Base-by-base conservation (phyloP, 2,888 invertebrate genomes). In the Ceraclea dissimilis region DNA sequence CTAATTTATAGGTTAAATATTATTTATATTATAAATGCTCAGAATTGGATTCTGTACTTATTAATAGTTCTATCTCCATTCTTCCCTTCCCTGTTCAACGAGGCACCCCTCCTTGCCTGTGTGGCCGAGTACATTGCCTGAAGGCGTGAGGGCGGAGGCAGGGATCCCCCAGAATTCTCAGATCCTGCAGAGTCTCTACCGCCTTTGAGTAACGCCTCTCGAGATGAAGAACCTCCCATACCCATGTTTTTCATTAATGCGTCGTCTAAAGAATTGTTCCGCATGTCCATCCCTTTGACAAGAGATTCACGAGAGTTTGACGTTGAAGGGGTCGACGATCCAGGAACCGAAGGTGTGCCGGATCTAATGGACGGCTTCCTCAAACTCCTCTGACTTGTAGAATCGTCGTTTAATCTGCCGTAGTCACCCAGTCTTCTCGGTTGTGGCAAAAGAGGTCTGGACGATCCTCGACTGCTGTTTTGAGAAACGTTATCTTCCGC, bases 11-110 rank as follows among this genome's bases (percentile, higher is more conserved):
- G n/a, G n/a, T n/a, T n/a, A n/a, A n/a, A n/a, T n/a, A n/a, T n/a
- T n/a, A n/a, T n/a, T n/a, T n/a, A n/a, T 26, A 26, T 6, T 26
- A 6, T 46, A 19, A 10, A 46, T 19, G 46, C n/a, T 69, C 75
- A 88, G 70, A 88, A 88, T 67, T 87, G 87, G 67, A 88, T 87
- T 59, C 86, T 80, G 68, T 86, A 88, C 69, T 86, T 86, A 67
- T 82, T 84, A 21, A 82, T 80, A 57, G 81, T 70, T 43, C 80
- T 78, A 59, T 71, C 71, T 46, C 67, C 67, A 53, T 68, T 67
- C 63, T 73, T 73, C 58, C 69, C 68, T 55, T 83, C 83, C 64
- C 82, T 78, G 2, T 80, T 80, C 48, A 76, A 65, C 0, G 82
- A 82, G 53, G 81, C 79, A 0, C 82, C 81, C 2, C 83, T 77